phyloP scores from a whole-genome alignment of 1,140 invertebrate genomes.

The Copidosoma floridanum region DNA sequence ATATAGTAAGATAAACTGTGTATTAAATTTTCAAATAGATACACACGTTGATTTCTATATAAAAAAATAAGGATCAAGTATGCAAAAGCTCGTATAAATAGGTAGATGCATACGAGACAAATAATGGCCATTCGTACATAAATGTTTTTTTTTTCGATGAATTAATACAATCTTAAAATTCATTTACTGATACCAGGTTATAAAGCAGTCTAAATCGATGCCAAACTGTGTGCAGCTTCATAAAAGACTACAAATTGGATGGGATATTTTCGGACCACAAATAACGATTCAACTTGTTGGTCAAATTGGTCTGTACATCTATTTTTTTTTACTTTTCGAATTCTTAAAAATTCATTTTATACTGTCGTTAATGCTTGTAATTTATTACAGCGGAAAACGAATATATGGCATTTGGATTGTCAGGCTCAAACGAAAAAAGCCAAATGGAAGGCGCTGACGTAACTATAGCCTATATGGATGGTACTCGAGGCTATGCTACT shows the following conservation, averaged over 20 bases:
- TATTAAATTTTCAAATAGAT: too few species aligned
- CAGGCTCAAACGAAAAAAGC: conserved; percentile 68
- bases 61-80: too few species aligned
- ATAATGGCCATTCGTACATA: too few species aligned
- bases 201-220: conserved; percentile 54
- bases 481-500: conserved; percentile 67
- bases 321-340: neutral
- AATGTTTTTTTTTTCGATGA: too few species aligned
- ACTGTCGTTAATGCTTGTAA: neutral
- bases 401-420: conserved; percentile 86
- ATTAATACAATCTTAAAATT: too few species aligned
- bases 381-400: conserved; percentile 64
- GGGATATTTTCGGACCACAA: conserved; percentile 88
- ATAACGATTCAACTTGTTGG: conserved; percentile 84
- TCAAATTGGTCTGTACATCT: conserved; percentile 64
- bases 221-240: conserved; percentile 86
- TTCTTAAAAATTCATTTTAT: conserved; percentile 1
- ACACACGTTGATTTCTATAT: too few species aligned
- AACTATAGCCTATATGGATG: conserved; percentile 73
- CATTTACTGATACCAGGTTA: too few species aligned
- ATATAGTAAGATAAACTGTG: conserved; percentile 7
- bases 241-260: conserved; percentile 77
- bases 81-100: too few species aligned
- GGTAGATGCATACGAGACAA: too few species aligned
- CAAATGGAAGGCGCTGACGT: conserved; percentile 87